Evolutionary conservation across 2,888 invertebrate genomes (phyloP).

Genomic region (Lomographa bimaculata): DNA sequence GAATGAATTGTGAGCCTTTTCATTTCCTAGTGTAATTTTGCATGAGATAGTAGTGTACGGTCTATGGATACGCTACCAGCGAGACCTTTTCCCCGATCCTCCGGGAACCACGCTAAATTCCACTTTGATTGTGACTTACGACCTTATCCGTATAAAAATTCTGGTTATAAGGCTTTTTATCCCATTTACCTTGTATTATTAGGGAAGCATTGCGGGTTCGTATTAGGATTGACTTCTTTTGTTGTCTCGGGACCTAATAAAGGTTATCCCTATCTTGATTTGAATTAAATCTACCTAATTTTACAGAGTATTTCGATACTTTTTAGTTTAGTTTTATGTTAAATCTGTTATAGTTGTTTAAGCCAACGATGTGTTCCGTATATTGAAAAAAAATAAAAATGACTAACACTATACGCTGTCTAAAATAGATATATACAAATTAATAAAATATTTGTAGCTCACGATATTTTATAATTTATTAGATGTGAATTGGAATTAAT

Average conservation of each 20-base stretch:
- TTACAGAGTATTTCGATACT: no score
- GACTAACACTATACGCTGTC: no score
- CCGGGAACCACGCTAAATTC: conserved; percentile 27
- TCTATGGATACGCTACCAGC: conserved; percentile 15
- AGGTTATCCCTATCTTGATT: conserved; percentile 1
- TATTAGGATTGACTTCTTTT: conserved; percentile 20
- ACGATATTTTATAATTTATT: no score
- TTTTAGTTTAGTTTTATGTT: no score
- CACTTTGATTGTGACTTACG: conserved; percentile 30
- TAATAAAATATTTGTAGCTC: no score
- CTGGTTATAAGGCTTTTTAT: conserved; percentile 20
- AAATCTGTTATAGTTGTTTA: no score
- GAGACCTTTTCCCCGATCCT: conserved; percentile 21
- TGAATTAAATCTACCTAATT: no score
- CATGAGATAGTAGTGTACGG: conserved; percentile 25
- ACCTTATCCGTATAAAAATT: conserved; percentile 26
- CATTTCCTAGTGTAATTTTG: conserved; percentile 25
- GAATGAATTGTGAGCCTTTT: conserved; percentile 16
- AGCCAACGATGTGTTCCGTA: no score
- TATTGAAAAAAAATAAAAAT: no score
- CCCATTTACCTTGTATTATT: conserved; percentile 17
- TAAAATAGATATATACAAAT: no score
- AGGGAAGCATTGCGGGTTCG: conserved; percentile 6
- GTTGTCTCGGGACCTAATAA: conserved; percentile 6
- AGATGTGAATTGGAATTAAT: no score